Conservation (phyloP, 2,888 invertebrate genomes). For the Parasteatoda lunata region DNA sequence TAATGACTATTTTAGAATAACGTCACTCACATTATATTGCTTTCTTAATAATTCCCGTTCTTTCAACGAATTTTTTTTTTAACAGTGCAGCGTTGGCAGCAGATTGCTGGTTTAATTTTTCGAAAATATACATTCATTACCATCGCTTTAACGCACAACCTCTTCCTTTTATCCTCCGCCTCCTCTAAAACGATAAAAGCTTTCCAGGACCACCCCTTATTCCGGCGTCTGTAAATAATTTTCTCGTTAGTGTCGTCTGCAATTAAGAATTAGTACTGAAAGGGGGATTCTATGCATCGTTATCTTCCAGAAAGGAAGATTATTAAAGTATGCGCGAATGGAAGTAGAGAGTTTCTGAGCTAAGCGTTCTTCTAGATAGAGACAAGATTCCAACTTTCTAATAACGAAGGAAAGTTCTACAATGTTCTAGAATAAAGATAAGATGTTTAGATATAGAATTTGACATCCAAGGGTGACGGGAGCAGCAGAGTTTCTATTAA, state of each 20-base stretch:
- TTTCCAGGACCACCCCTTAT: slow-evolving; percentile 1
- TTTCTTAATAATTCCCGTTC: too few relatives aligned
- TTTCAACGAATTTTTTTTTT: too few relatives aligned
- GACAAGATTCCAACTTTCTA: too few relatives aligned
- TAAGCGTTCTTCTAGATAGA: too few relatives aligned
- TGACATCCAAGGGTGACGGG: too few relatives aligned
- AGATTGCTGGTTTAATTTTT: slow-evolving; percentile 8
- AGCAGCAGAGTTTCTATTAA: too few relatives aligned
- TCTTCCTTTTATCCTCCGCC: not conserved
- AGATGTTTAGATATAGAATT: too few relatives aligned
- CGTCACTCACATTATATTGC: too few relatives aligned
- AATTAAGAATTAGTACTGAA: slow-evolving; percentile 37
- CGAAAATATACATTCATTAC: slow-evolving; percentile 19
- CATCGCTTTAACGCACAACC: slow-evolving; percentile 6
- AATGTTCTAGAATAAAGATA: too few relatives aligned
- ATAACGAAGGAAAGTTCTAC: too few relatives aligned
- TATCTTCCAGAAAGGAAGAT: not conserved
- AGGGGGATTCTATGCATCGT: not conserved
- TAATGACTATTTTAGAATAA: too few relatives aligned
- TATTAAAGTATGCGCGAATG: not conserved
- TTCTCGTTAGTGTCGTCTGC: slow-evolving; percentile 41
- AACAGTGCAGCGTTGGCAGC: not conserved
- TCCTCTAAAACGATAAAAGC: slow-evolving; percentile 3
- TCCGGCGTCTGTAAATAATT: slow-evolving; percentile 44
- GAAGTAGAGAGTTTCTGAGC: not conserved